A percentile compares a stretch with the other conserved stretches of the same genome.
phyloP scores from a whole-genome alignment of 2,113 vertebrate genomes.

The Brevimyrus niger region DNA sequence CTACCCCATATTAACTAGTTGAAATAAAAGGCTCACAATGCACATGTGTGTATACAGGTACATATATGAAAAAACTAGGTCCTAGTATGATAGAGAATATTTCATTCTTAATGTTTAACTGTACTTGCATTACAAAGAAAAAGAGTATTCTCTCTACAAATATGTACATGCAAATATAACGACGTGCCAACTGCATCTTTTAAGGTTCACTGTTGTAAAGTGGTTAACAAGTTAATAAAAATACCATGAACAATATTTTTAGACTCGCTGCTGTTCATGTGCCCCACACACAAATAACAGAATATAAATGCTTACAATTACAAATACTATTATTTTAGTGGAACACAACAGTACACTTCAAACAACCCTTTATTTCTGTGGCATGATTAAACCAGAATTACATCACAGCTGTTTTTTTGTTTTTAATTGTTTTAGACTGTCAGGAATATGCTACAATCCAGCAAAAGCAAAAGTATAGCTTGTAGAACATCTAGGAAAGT shows the following conservation, averaged over 20 bases:
- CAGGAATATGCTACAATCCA: conserved; percentile 9
- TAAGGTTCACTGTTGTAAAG: not conserved
- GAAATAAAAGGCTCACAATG: not conserved
- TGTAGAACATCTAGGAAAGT: not conserved
- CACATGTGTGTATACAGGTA: not conserved
- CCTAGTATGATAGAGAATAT: not conserved
- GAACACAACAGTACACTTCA: not conserved
- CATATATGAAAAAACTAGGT: not conserved
- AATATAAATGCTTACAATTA: not conserved
- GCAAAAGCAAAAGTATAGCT: not conserved
- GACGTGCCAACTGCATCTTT: not conserved
- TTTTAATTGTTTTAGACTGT: not conserved
- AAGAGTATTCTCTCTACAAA: not conserved
- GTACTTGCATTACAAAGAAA: not conserved
- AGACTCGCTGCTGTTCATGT: not conserved
- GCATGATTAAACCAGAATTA: conserved; percentile 23
- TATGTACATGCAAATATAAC: not conserved
- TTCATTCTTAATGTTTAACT: not conserved
- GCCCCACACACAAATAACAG: not conserved
- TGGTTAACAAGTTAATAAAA: not conserved
- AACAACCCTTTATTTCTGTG: conserved; percentile 26
- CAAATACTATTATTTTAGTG: not conserved
- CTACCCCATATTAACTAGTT: not conserved
- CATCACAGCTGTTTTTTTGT: not conserved
- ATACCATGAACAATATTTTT: not conserved